Evolutionary conservation across 2,113 vertebrate genomes (phyloP).

Genomic region (Tringa solitaria): DNA sequence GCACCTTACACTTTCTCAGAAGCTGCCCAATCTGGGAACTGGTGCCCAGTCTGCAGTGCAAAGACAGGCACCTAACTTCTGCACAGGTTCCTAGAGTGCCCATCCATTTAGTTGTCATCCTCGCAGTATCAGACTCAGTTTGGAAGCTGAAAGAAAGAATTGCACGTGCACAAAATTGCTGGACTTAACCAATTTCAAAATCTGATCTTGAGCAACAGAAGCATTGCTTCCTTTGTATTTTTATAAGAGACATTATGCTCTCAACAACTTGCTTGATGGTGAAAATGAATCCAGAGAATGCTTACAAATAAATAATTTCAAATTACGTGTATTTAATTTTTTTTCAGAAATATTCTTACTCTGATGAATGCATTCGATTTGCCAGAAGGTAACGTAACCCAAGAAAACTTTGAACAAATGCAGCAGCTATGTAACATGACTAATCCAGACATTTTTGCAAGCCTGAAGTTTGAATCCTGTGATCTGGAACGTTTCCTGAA

Average conservation of each 20-base stretch:
- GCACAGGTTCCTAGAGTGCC: neutral
- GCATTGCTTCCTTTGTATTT: neutral
- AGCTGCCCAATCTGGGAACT: neutral
- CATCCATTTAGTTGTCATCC: neutral
- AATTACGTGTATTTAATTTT: neutral
- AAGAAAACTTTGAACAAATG: slow-evolving; percentile 71
- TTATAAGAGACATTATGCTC: neutral
- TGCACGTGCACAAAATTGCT: neutral
- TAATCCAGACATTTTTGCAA: neutral
- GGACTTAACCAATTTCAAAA: neutral
- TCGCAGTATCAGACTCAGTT: too few relatives aligned
- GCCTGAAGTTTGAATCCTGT: slow-evolving; percentile 72
- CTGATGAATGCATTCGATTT: slow-evolving; percentile 80
- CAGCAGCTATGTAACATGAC: slow-evolving; percentile 57
- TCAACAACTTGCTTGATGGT: neutral
- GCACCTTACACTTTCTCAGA: neutral
- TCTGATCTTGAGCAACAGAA: neutral
- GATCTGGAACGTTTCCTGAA: slow-evolving; percentile 71
- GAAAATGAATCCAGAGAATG: neutral
- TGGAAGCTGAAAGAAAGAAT: neutral
- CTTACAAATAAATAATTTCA: neutral
- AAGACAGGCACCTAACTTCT: neutral
- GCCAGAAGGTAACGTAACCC: slow-evolving; percentile 73
- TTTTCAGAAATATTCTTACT: slow-evolving; percentile 79
- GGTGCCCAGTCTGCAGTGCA: neutral